Evolutionary conservation across 2,113 vertebrate species (phyloP), one percentile per base, ranked within the genome.

Genomic region (Melanocharis versteri): DNA sequence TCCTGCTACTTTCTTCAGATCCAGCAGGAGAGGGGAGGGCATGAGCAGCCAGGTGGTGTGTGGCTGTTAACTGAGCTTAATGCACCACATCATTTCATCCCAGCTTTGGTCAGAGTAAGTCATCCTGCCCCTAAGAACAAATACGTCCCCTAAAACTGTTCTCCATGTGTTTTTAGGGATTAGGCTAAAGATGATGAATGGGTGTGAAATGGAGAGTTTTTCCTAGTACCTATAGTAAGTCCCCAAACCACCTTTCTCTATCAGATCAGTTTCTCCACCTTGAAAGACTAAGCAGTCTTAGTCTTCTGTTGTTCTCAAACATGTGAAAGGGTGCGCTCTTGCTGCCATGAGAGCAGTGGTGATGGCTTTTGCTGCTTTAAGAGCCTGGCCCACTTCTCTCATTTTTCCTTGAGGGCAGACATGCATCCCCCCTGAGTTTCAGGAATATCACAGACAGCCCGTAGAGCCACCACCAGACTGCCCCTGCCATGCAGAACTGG

Each of bases 81-180:
- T 33, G 13, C 62, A 44, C 7, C 53, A 26, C 20, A 2, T 50
- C 16, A 20, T 54, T 92, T 87, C 51, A 77, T 37, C 24, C 37
- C n/a, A 37, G 40, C 58, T 69, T 78, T 47, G 21, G 30, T 78
- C 39, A 50, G 71, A n/a, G n/a, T 9, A 54, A 71, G 37, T 31
- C 51, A 64, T 28, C n/a, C 44, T 47, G 37, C 45, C 58, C 20
- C 44, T 39, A 26, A 66, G 44, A 53, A 62, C 13, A 3, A 23
- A 19, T 2, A 20, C 0, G 1, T 47, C 56, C 27, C 45, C 48
- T 27, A 12, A 73, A 66, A 58, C 0, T 0, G 1, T 11, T 80
- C 40, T 53, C 57, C 2, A 0, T 11, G 13, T 31, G 45, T 24
- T 60, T 77, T 69, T 53, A 31, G 33, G 42, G 28, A 37, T 40